Evolutionary conservation across 1,140 invertebrate species (phyloP), one percentile per base, ranked within the genome.

Genomic region (Achroia grisella): DNA sequence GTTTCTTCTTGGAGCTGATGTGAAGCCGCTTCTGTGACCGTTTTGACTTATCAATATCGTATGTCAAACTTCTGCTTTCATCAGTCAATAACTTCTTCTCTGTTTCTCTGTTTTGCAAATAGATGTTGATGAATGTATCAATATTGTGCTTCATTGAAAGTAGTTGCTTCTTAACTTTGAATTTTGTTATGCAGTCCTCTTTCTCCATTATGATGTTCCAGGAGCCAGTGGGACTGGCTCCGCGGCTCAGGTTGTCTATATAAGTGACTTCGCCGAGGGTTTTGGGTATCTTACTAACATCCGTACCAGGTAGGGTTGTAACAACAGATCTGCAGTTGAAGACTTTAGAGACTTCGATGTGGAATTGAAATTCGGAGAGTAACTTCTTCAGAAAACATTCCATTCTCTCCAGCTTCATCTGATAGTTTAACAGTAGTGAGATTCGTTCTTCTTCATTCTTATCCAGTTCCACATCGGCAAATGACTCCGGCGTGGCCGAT

Each of bases 151-250:
- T 75, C 10, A 82, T 71, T 1, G 75, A 68, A 8, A 68, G 37
- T 0, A 85, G 48, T 40, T 82, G 73, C 8, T 71, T 70, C 39
- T 52, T 68, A 0, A 85, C 36, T 56, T 78, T 79, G 1, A 43
- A 4, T 49, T 78, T 81, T 0, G 62, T 67, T 8, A 56, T 23
- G 3, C 39, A 36, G 40, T 81, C 71, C 39, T 79, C 71, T 44
- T 67, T 76, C n/a, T 75, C 66, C 23, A 71, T 62, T 4, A 82
- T 47, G 6, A 82, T 56, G 40, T 77, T 76, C 78, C 78, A 85
- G 3, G 70, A 68, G 0, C 57, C 65, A 1, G 62, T 48, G 4
- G 67, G 67, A 43, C 62, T 78, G 10, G 52, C 37, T 2, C 47
- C 48, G 8, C 59, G 53, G 4, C 44, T 51, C 3, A 58, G 34